Evolutionary conservation across 37 sponge, comb jelly and placozoan species (phyloP), one percentile per base, ranked within the genome.

Genomic region (Cliona cf. orientalis): DNA sequence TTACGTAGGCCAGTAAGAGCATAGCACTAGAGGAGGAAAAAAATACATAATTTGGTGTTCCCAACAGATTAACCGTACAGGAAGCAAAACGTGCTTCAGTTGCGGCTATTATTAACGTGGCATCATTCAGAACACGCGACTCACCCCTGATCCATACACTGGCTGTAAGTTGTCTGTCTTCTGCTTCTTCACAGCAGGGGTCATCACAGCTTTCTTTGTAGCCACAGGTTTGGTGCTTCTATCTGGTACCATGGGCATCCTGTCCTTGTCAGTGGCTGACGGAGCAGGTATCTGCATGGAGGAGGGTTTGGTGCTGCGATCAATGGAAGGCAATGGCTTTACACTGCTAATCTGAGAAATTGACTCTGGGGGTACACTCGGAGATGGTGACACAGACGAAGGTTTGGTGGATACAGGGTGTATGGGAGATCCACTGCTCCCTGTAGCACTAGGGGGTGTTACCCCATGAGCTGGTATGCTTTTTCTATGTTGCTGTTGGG

Each of bases 1-100:
- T 91, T 91, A 63, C 75, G 77, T n/a, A 91, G 70, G 31, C 96
- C 96, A 44, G 95, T 91, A 68, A 90, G 69, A 21, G 81, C 84
- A 32, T 60, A 28, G 3, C 89, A 67, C 93, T 84, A 42, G 2
- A 70, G 11, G 34, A 12, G 9, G n/a, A n/a, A n/a, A 62, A 12
- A 19, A 62, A 26, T 62, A 62, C 64, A 62, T 62, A 26, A 62
- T 7, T 26, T 7, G 23, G n/a, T n/a, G n/a, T n/a, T n/a, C n/a
- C n/a, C n/a, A n/a, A n/a, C n/a, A n/a, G n/a, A n/a, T n/a, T n/a
- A n/a, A n/a, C n/a, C n/a, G n/a, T n/a, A n/a, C n/a, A n/a, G n/a
- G n/a, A n/a, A n/a, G n/a, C n/a, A n/a, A n/a, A n/a, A n/a, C n/a
- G n/a, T n/a, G n/a, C n/a, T n/a, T n/a, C n/a, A n/a, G n/a, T n/a